Evolutionary conservation across 1,140 invertebrate species (phyloP).

Genomic region (Pseudomyrmex flavicornis): DNA sequence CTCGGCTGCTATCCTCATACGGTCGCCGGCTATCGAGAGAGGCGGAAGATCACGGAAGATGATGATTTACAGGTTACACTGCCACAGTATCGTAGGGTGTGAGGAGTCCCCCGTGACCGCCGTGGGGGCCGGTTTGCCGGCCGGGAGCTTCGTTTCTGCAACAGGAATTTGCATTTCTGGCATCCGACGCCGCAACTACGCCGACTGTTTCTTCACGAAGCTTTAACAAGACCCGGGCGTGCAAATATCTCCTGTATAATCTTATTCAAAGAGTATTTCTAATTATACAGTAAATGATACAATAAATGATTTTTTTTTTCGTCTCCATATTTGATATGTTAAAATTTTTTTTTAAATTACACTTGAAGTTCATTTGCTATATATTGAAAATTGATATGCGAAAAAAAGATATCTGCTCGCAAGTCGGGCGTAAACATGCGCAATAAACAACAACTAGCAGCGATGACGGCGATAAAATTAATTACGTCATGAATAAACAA

Average conservation of each 20-base stretch:
- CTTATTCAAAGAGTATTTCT: not conserved
- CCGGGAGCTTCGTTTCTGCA: conserved; percentile 94
- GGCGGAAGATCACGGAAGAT: conserved; percentile 70
- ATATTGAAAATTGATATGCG: not conserved
- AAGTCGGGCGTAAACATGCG: conserved; percentile 55
- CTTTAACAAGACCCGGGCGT: conserved; percentile 13
- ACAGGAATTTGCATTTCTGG: conserved; percentile 71
- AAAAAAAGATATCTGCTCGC: conserved; percentile 15
- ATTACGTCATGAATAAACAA: conserved; percentile 47
- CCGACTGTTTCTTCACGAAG: not conserved
- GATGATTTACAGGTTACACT: conserved; percentile 94
- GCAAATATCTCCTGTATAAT: conserved; percentile 27
- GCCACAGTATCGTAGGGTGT: conserved; percentile 98
- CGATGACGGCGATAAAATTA: conserved; percentile 20
- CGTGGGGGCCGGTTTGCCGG: conserved; percentile 88
- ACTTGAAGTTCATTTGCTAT: not conserved
- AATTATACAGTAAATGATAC: not conserved
- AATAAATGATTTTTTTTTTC: too few species aligned
- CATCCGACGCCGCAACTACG: too few species aligned
- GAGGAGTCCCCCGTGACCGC: conserved; percentile 92
- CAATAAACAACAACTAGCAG: conserved; percentile 39
- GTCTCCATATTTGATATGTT: not conserved
- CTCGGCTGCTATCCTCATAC: conserved; percentile 60
- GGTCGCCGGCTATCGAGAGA: conserved; percentile 66
- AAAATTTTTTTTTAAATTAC: not conserved